phyloP scores from a whole-genome alignment of 2,797 vertebrate genomes.

The Staurois parvus region DNA sequence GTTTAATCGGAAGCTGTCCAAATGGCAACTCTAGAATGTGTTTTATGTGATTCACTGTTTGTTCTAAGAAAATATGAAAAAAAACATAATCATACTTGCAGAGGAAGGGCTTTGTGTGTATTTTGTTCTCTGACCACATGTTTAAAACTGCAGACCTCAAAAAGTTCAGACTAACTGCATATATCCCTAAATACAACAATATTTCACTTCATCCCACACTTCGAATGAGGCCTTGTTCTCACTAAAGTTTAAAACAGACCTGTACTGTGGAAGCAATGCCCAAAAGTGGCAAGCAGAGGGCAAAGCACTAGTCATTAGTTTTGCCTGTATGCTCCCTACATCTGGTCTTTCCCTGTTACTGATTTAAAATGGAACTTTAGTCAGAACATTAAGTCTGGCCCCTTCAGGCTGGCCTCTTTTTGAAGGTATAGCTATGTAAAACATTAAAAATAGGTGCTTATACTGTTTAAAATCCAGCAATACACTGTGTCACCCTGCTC shows the following conservation, averaged over 20 bases:
- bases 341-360: too few species aligned
- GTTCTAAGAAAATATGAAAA: not conserved
- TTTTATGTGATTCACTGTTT: constrained; percentile 24
- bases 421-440: too few species aligned
- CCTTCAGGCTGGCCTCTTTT: too few species aligned
- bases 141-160: not conserved
- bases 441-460: too few species aligned
- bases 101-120: not conserved
- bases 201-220: not conserved
- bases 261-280: not conserved
- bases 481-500: too few species aligned
- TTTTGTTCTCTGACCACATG: not conserved
- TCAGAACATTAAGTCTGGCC: too few species aligned
- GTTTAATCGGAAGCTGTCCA: constrained; percentile 30
- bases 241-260: not conserved
- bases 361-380: too few species aligned
- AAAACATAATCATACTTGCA: constrained; percentile 18
- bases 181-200: not conserved
- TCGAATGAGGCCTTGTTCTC: not conserved
- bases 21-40: not conserved
- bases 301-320: too few species aligned
- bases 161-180: not conserved
- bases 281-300: too few species aligned
- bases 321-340: too few species aligned
- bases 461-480: too few species aligned